Evolutionary conservation across 2,113 vertebrate species (phyloP), one percentile per base, ranked within the genome.

Genomic region (Carollia perspicillata): DNA sequence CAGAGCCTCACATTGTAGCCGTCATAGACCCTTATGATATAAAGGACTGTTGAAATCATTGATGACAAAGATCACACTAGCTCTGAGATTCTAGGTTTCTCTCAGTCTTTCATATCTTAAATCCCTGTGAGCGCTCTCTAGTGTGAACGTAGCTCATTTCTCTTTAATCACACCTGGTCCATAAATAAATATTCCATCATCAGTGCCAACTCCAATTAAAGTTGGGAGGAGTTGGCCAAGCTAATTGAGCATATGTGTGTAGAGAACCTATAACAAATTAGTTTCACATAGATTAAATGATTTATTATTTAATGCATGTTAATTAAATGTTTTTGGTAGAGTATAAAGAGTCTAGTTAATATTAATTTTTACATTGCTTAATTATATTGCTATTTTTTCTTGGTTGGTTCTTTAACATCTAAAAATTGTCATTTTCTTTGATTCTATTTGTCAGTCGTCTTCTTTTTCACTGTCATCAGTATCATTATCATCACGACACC

Each of bases 231-330:
- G 94, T 71, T 85, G 87, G 44, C 84, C 68, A 89, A 79, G 77
- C 94, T 88, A 88, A 95, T 88, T 84, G 94, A 95, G 88, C 87
- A 77, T 85, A 63, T 95, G 86, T 89, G n/a, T 89, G 90, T 78
- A 96, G 72, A 96, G 94, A 96, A 88, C 87, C 78, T 92, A 97
- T 90, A 90, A 93, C 90, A 97, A 97, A 97, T 97, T 95, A 96
- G 97, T 96, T 97, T 97, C 88, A 94, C 97, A 97, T 92, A 94
- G 92, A 95, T 96, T 97, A 90, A 95, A 87, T 96, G 79, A 97
- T 88, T 93, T 95, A 91, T 97, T 94, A 95, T 90, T 95, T 95
- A 95, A 90, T 81, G 23, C 72, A 90, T 78, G 90, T 80, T 95
- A 96, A 93, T 97, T 90, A 95, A 92, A 80, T 72, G 71, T 23